Base-by-base conservation (phyloP, 2,113 vertebrate species). In the Macroglossus sobrinus region DNA sequence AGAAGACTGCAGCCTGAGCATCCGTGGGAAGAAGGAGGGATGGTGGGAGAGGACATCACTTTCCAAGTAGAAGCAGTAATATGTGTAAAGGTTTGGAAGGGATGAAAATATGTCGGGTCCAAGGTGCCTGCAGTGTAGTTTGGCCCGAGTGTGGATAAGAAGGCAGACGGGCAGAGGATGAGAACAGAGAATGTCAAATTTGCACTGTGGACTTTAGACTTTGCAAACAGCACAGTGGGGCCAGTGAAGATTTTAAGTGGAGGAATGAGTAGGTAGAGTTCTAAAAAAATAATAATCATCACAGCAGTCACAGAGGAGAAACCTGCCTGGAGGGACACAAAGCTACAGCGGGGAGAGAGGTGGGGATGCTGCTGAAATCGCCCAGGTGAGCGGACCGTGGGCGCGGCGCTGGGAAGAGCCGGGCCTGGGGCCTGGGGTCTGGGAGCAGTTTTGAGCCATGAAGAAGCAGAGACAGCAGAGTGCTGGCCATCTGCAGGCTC, bases 131-230 rank as follows among this genome's bases (percentile, higher is more conserved):
- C n/a, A 74, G 14, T 28, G 14, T 3, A 3, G 30, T 7, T 19
- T 28, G 40, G 35, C 85, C 18, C 5, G 33, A 40, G 63, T 3
- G 21, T 9, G 19, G 40, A 19, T 2, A 50, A 4, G 8, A 11
- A 45, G 22, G 28, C 19, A 7, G 68, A 15, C 5, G 3, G 50
- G 18, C 2, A 0, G 55, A 7, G 35, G 53, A 6, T 8, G 18
- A n/a, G 18, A n/a, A 3, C 0, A 7, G 22, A 38, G 19, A 33
- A 24, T 7, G 0, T 22, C 4, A 21, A 33, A 7, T 8, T 26
- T 24, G 22, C 4, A 4, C 38, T 33, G 0, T 22, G 50, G 45
- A 26, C 21, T 53, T 12, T 0, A 4, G 7, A 21, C 66, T 76
- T 57, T 43, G 47, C 72, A 26, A 10, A 9, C 1, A n/a, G 50